Conservation (phyloP, 2,888 invertebrate genomes). For the Hermaeophaga mercurialis region DNA sequence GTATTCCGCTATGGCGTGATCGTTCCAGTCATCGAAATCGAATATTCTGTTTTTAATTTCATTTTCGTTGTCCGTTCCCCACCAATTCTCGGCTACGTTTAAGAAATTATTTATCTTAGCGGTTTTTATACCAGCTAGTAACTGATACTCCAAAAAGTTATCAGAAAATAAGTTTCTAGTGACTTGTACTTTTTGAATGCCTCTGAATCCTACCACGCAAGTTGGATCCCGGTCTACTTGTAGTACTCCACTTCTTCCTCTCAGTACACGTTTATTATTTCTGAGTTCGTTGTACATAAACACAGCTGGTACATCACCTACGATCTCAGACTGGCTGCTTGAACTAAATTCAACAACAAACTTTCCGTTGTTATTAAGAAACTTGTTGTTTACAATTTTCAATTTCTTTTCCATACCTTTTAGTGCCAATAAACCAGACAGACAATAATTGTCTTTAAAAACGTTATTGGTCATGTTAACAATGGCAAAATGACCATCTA, state of each 20-base stretch:
- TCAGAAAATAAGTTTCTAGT: constrained; percentile 87
- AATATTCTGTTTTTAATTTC: constrained; percentile 85
- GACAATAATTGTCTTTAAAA: constrained; percentile 85
- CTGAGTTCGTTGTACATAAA: constrained; percentile 80
- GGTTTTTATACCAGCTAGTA: constrained; percentile 90
- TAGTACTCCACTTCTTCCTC: constrained; percentile 48
- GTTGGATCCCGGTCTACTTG: constrained; percentile 65
- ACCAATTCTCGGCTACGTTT: constrained; percentile 94
- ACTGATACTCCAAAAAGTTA: constrained; percentile 84
- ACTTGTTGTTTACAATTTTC: constrained; percentile 78
- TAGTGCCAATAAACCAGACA: constrained; percentile 76
- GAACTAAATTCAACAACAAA: constrained; percentile 87
- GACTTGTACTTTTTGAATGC: constrained; percentile 91
- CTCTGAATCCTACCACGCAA: constrained; percentile 88
- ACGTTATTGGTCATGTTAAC: constrained; percentile 85
- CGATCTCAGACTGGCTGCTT: constrained; percentile 91
- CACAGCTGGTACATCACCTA: constrained; percentile 80
- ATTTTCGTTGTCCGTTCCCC: constrained; percentile 80
- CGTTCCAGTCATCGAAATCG: constrained; percentile 99
- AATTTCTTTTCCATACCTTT: constrained; percentile 97
- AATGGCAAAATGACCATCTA: constrained; percentile 93
- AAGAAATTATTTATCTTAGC: constrained; percentile 85
- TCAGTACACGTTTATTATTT: constrained; percentile 63
- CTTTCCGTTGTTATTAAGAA: constrained; percentile 78
- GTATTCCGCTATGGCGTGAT: constrained; percentile 91